Base-by-base conservation (phyloP, 2,113 vertebrate genomes). In the Sturnira hondurensis region DNA sequence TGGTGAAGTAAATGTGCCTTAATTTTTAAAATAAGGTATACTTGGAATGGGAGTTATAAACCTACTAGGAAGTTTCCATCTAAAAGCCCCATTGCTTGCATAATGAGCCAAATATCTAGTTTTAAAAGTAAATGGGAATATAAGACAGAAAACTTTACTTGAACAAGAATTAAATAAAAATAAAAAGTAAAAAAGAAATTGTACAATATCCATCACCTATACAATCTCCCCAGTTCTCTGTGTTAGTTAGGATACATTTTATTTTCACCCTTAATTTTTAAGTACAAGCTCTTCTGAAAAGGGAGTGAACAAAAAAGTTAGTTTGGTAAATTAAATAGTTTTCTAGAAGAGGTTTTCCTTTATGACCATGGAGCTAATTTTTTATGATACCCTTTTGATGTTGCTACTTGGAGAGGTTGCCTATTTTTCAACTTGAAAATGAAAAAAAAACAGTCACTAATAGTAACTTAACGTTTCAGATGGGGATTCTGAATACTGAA, bases 121-220 rank as follows among this genome's bases (percentile, higher is more conserved):
- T 90, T 96, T 92, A 81, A 82, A 96, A 82, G 26, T 85, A 92
- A 89, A 31, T 73, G 41, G 58, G 61, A n/a, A n/a, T n/a, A n/a
- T n/a, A n/a, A n/a, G n/a, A n/a, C n/a, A n/a, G n/a, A n/a, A n/a
- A n/a, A n/a, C n/a, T n/a, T n/a, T n/a, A n/a, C n/a, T n/a, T n/a
- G n/a, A n/a, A n/a, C n/a, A n/a, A n/a, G n/a, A n/a, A n/a, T n/a
- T n/a, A n/a, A n/a, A n/a, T n/a, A n/a, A n/a, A n/a, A n/a, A n/a
- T n/a, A n/a, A n/a, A n/a, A n/a, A n/a, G n/a, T n/a, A n/a, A n/a
- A n/a, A n/a, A n/a, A n/a, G n/a, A 90, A 92, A 68, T 93, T 91
- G 58, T 26, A 52, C 28, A 73, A 13, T 94, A 36, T 38, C 22
- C 15, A 24, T 73, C 58, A 81, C 47, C 80, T 12, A 58, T 24